A percentile compares a stretch with the other conserved stretches of the same genome.
Evolutionary conservation across 2,797 vertebrate genomes (phyloP).

Genomic region (Acipenser transmontanus): DNA sequence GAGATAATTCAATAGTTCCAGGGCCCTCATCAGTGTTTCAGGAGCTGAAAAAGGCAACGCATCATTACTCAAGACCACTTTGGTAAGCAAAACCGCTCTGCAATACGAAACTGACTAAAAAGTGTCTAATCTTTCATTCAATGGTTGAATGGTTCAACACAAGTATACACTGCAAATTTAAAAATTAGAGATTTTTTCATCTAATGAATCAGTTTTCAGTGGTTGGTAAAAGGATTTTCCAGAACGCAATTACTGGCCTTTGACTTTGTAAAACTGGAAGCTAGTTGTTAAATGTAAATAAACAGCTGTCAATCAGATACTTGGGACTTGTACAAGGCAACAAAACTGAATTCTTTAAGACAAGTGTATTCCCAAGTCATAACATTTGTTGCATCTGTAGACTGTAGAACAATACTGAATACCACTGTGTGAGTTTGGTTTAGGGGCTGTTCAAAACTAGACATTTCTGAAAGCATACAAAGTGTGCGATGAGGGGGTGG

Average conservation of each 20-base stretch:
- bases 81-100: conserved; percentile 27
- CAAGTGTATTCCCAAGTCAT: too few relatives aligned
- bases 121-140: conserved; percentile 50
- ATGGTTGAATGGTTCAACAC: conserved; percentile 43
- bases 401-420: too few relatives aligned
- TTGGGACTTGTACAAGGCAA: too few relatives aligned
- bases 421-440: too few relatives aligned
- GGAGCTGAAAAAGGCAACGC: conserved; percentile 64
- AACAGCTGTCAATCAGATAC: conserved; percentile 27
- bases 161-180: conserved; percentile 38
- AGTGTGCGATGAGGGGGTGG: too few relatives aligned
- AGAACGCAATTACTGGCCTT: conserved; percentile 70
- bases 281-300: conserved; percentile 68
- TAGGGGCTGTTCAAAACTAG: too few relatives aligned
- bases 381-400: too few relatives aligned
- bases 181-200: conserved; percentile 50
- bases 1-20: conserved; percentile 95
- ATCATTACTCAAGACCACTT: conserved; percentile 13
- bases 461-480: too few relatives aligned
- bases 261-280: conserved; percentile 50
- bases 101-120: background rate
- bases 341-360: too few relatives aligned
- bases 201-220: conserved; percentile 51
- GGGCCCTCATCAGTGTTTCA: conserved; percentile 94
- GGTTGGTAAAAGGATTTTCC: conserved; percentile 51